These are phyloP conservation scores for Strigamia crassipes DNA, from an alignment of 2,888 invertebrate species.

Conservation along the genomic window DNA sequence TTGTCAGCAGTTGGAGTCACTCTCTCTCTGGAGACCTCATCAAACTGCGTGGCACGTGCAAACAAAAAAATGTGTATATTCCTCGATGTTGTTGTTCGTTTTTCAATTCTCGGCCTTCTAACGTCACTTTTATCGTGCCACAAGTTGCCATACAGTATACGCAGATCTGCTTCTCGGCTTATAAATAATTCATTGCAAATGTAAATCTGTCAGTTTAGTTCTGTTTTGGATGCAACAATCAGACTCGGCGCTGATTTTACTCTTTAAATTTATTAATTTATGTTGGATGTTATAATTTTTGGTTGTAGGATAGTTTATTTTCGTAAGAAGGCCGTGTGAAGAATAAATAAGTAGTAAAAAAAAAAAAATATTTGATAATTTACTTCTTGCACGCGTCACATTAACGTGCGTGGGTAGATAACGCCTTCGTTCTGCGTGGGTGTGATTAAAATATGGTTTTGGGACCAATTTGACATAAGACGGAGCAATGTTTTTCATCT, in stretches of 20 bases:
- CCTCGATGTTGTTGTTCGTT: not conserved
- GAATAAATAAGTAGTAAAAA: not conserved
- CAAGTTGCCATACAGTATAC: not conserved
- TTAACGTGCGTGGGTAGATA: not conserved
- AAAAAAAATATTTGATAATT: not conserved
- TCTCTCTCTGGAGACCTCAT: conserved; percentile 27
- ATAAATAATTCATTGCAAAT: conserved; percentile 15
- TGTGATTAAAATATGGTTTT: not conserved
- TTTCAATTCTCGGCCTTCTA: conserved; percentile 3
- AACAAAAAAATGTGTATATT: not conserved
- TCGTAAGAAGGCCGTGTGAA: not conserved
- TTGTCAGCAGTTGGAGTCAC: conserved; percentile 34
- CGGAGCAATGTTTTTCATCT: conserved; percentile 16
- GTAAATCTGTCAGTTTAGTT: conserved; percentile 23
- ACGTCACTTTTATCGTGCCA: not conserved
- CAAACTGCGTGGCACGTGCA: conserved; percentile 32
- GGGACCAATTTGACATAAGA: not conserved
- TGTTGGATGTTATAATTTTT: not conserved
- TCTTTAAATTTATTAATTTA: not conserved
- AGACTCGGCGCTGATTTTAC: not conserved
- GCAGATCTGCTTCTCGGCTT: not conserved
- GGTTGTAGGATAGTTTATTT: not conserved
- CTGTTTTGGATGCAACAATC: not conserved
- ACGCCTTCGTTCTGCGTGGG: not conserved
- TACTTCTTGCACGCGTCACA: not conserved